Conservation (phyloP, 2,797 vertebrate genomes). For the Borostomias antarcticus region DNA sequence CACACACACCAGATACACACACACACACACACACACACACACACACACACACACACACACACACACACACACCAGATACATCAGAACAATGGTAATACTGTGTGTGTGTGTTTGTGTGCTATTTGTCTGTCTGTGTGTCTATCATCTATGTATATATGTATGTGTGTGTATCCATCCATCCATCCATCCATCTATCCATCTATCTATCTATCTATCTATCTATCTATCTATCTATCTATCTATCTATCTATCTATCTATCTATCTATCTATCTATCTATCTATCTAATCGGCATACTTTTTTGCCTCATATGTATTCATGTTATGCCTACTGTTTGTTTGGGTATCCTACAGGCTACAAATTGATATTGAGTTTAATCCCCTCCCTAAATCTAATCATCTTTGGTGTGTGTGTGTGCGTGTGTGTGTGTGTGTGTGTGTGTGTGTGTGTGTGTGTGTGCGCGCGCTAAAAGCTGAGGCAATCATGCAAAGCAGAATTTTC, state of each 20-base stretch:
- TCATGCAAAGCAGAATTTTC: not conserved
- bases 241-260: not conserved
- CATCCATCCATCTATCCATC: not conserved
- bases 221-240: not conserved
- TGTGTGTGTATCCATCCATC: not conserved
- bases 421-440: conserved; percentile 5
- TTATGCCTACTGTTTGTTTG: not conserved
- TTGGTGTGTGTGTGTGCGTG: not conserved
- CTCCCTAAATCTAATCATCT: not conserved
- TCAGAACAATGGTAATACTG: too few species aligned
- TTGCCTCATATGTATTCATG: not conserved
- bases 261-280: not conserved
- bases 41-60: conserved; percentile 15
- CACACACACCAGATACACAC: conserved; percentile 16
- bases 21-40: not conserved
- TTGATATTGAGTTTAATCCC: not conserved
- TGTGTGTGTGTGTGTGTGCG: conserved; percentile 8
- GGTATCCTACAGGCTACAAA: not conserved
- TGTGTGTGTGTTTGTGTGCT: not conserved
- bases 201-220: not conserved
- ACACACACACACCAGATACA: not conserved
- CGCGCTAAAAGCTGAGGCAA: not conserved
- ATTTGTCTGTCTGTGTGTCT: not conserved
- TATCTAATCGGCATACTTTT: not conserved
- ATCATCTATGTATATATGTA: too few species aligned